Evolutionary conservation across 2,113 vertebrate genomes (phyloP), one percentile per base, ranked within the genome.

Genomic region (Crypturellus undulatus): DNA sequence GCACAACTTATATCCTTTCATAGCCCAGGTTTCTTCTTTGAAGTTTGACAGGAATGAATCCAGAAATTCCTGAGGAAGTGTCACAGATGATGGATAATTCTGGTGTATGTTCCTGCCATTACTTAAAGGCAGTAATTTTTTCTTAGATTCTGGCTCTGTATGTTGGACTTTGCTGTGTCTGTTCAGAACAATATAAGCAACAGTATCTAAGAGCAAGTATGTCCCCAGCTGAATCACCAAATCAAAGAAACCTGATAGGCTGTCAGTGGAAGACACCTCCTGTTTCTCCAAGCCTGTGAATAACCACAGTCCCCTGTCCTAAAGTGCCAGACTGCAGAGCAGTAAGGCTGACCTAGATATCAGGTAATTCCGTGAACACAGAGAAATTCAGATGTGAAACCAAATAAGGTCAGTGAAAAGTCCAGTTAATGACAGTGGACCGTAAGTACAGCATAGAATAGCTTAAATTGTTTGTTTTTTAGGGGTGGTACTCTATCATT

Each of bases 11-110:
- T 11, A 42, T 64, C 51, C 51, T 92, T 94, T 76, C 90, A 85
- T 25, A 87, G 58, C 38, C 28, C 7, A 30, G 34, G 20, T 82
- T 93, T 95, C 60, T 89, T 45, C 64, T 82, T 75, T 5, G 47
- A 89, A 91, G 93, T 58, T 92, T 84, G 77, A 79, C 68, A 94
- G 94, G 91, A 93, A 67, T 32, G n/a, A 69, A 63, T 87, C 92
- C 84, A 95, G 60, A 84, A 96, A 89, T 87, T 92, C 89, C 76
- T 91, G 64, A 89, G 86, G 91, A 67, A 92, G 45, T 13, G 4
- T 93, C 89, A 93, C 12, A 79, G 38, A 68, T 91, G 91, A 63
- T 91, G 89, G 68, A 80, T 95, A 87, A 85, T 93, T 92, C 79
- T 78, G 56, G 40, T 92, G 38, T 85, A 40, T 68, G 34, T 85